Percentiles rank a stretch among this genome's conserved stretches.
phyloP scores from a whole-genome alignment of 2,888 invertebrate species.

The Biston betularia region DNA sequence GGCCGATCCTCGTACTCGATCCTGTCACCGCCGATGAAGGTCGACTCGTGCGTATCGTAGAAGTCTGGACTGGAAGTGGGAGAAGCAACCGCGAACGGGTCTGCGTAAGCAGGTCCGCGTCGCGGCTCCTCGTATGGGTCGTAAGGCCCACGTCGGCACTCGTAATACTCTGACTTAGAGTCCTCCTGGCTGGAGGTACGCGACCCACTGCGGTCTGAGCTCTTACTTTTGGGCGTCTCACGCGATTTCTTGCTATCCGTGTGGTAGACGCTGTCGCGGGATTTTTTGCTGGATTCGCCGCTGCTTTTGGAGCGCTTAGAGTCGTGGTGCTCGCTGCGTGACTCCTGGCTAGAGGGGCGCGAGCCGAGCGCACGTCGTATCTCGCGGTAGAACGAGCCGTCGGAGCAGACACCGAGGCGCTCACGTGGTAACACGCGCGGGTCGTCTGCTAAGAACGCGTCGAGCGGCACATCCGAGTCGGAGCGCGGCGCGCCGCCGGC shows the following conservation, averaged over 20 bases:
- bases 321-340: constrained; percentile 89
- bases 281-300: constrained; percentile 88
- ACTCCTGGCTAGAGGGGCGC: constrained; percentile 90
- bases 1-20: constrained; percentile 83
- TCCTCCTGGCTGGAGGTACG: constrained; percentile 90
- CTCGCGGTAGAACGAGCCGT: constrained; percentile 90
- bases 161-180: constrained; percentile 90
- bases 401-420: constrained; percentile 90
- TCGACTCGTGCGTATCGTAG: constrained; percentile 83
- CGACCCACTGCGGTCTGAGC: constrained; percentile 86
- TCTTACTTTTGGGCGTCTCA: constrained; percentile 88
- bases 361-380: constrained; percentile 88
- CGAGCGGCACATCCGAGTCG: constrained; percentile 90
- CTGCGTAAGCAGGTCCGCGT: constrained; percentile 75
- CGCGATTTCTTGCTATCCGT: constrained; percentile 89
- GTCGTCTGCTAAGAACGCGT: constrained; percentile 92
- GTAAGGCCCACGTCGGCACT: constrained; percentile 85
- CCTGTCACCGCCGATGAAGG: constrained; percentile 77
- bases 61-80: constrained; percentile 89
- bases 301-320: constrained; percentile 88
- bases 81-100: constrained; percentile 80
- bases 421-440: constrained; percentile 91
- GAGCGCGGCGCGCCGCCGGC: constrained; percentile 87
- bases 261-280: constrained; percentile 88
- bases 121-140: constrained; percentile 72